Percentiles rank a stretch among this genome's conserved stretches.
Evolutionary conservation across 2,888 invertebrate genomes (phyloP).

Genomic region (Nymphalis polychloros): DNA sequence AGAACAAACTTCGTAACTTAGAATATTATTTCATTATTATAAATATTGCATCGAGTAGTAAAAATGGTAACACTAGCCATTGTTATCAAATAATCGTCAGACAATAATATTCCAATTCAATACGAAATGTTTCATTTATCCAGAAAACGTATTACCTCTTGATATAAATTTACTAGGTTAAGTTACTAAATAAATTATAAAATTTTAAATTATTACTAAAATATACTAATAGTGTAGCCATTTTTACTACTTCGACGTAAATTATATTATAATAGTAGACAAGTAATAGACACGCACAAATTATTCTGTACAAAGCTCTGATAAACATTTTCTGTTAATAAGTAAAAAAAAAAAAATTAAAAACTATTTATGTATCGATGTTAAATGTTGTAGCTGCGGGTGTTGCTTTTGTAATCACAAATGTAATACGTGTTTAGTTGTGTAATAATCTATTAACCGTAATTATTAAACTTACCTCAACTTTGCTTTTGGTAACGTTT

Average conservation of each 20-base stretch:
- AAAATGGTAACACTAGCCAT: not conserved
- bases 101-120: conserved; percentile 7
- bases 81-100: too few species aligned
- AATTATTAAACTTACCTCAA: conserved; percentile 9
- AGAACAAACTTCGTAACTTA: conserved; percentile 51
- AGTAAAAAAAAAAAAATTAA: not conserved
- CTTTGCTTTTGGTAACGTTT: conserved; percentile 26
- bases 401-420: conserved; percentile 44
- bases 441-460: conserved; percentile 24
- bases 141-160: conserved; percentile 12
- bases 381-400: conserved; percentile 52
- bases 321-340: not conserved
- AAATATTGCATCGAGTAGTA: conserved; percentile 11
- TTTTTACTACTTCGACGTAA: conserved; percentile 21
- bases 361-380: conserved; percentile 43
- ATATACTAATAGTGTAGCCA: not conserved
- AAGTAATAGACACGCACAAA: conserved; percentile 46
- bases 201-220: not conserved
- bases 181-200: conserved; percentile 1
- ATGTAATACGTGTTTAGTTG: conserved; percentile 22
- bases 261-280: conserved; percentile 37
- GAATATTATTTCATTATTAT: conserved; percentile 37
- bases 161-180: conserved; percentile 9
- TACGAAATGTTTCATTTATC: not conserved
- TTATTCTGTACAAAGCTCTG: conserved; percentile 17